Conservation (phyloP, 1,140 invertebrate genomes). For the Oedothorax gibbosus region DNA sequence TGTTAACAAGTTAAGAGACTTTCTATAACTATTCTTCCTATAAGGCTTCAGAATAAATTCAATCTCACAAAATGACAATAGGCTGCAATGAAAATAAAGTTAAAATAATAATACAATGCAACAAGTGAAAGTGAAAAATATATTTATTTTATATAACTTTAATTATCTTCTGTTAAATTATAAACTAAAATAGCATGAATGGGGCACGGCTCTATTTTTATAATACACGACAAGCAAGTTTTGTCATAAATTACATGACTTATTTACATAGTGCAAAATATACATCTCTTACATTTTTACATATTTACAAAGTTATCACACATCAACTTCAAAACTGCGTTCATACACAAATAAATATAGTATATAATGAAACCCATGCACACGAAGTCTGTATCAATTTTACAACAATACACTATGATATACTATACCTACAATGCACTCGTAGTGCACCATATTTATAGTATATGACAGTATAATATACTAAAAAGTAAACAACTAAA, state of each 20-base stretch:
- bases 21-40: too few species aligned
- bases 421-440: too few species aligned
- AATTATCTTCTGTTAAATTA: conserved; percentile 40
- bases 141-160: conserved; percentile 49
- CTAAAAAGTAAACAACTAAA: too few species aligned
- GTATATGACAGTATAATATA: too few species aligned
- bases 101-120: not conserved
- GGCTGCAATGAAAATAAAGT: too few species aligned
- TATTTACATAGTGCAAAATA: conserved; percentile 48
- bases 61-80: too few species aligned
- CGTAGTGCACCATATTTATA: too few species aligned
- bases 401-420: too few species aligned
- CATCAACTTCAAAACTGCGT: conserved; percentile 32
- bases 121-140: conserved; percentile 26
- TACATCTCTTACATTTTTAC: conserved; percentile 51
- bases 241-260: conserved; percentile 50
- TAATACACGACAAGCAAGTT: conserved; percentile 32
- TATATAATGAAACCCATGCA: conserved; percentile 23
- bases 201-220: conserved; percentile 5
- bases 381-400: conserved; percentile 11
- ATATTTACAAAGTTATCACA: conserved; percentile 48
- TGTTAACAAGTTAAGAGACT: too few species aligned
- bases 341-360: conserved; percentile 50
- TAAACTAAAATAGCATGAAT: conserved; percentile 22
- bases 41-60: too few species aligned